phyloP scores from a whole-genome alignment of 2,113 vertebrate genomes.

The Pionites leucogaster region DNA sequence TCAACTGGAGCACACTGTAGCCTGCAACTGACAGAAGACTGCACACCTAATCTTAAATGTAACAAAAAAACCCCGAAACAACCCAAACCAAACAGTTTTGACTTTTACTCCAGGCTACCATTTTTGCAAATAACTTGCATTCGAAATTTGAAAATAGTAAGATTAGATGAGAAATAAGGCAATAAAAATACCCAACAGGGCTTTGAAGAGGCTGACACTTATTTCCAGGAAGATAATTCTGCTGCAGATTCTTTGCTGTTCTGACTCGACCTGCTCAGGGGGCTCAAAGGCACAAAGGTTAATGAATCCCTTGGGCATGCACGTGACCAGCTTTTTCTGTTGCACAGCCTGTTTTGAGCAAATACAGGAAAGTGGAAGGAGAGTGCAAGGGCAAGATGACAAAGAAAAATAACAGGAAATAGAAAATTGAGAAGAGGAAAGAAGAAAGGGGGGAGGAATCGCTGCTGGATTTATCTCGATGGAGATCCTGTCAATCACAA shows the following conservation, averaged over 20 bases:
- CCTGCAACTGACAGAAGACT: background rate
- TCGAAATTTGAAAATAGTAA: background rate
- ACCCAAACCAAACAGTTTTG: background rate
- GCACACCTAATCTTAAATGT: background rate
- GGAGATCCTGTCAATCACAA: background rate
- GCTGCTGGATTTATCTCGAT: background rate
- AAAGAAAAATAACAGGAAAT: background rate
- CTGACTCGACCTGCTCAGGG: background rate
- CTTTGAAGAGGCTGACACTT: background rate
- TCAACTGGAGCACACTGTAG: background rate
- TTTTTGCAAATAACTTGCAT: background rate
- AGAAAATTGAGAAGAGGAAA: background rate
- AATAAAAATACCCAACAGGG: too few species aligned
- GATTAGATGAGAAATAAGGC: background rate
- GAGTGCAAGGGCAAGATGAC: background rate
- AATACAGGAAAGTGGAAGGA: background rate
- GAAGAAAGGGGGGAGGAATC: background rate
- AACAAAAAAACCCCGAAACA: background rate
- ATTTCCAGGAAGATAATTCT: background rate
- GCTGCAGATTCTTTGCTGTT: background rate
- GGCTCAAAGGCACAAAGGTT: background rate
- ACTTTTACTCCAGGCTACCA: background rate
- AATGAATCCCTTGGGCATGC: background rate
- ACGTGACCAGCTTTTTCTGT: background rate
- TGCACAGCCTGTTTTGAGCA: background rate